Conservation (phyloP, 2,888 invertebrate species). For the Acheta domesticus region DNA sequence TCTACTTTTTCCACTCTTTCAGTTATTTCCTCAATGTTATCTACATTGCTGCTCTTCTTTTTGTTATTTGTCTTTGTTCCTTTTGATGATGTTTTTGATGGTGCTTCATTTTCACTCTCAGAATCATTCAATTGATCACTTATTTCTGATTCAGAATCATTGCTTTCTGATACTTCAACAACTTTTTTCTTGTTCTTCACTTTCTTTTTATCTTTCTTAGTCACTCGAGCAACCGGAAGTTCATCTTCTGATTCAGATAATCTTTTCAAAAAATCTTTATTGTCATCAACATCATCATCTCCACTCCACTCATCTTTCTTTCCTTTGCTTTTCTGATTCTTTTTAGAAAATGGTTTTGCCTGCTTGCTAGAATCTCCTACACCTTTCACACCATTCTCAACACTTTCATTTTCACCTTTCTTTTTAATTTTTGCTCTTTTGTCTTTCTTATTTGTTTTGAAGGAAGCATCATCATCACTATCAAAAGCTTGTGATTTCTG, state of each 20-base stretch:
- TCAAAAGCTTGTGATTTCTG: constrained; percentile 37
- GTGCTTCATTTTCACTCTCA: constrained; percentile 22
- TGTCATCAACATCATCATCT: constrained; percentile 35
- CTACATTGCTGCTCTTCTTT: constrained; percentile 27
- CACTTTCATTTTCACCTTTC: constrained; percentile 36
- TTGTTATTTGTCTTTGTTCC: constrained; percentile 22
- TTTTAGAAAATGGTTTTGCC: constrained; percentile 27
- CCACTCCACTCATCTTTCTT: constrained; percentile 34
- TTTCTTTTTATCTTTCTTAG: constrained; percentile 46
- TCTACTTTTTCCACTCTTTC: constrained; percentile 25
- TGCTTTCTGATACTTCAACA: constrained; percentile 35
- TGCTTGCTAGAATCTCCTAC: neutral
- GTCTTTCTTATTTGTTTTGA: constrained; percentile 44
- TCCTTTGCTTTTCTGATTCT: constrained; percentile 32
- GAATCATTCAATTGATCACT: neutral
- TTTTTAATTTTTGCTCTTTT: constrained; percentile 44
- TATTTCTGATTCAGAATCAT: constrained; percentile 30
- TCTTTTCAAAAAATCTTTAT: constrained; percentile 33
- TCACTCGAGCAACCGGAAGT: constrained; percentile 39
- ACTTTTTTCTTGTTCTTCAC: constrained; percentile 40
- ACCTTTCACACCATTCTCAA: constrained; percentile 32
- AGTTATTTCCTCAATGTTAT: constrained; percentile 27
- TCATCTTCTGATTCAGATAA: constrained; percentile 26
- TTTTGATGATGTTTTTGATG: neutral
- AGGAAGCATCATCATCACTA: constrained; percentile 37